These are phyloP conservation scores for Lepisosteus osseus DNA, from an alignment of 2,113 vertebrate species.

Conservation along the genomic window DNA sequence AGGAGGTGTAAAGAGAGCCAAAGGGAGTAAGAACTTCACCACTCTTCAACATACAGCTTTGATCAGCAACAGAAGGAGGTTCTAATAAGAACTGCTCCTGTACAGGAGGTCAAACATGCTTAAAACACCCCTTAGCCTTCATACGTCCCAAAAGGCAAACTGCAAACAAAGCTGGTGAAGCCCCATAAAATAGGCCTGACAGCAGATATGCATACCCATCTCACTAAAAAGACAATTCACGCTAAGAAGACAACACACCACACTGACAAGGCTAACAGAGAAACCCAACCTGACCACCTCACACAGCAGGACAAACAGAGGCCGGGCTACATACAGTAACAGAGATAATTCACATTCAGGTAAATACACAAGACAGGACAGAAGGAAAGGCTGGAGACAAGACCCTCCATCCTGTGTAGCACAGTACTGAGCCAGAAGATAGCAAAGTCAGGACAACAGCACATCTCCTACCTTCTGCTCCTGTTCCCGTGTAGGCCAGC, in stretches of 20 bases:
- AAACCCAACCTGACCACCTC: constrained; percentile 10
- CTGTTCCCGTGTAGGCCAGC: constrained; percentile 46
- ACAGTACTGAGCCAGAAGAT: constrained; percentile 22
- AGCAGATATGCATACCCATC: too few species aligned
- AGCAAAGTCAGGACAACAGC: constrained; percentile 26
- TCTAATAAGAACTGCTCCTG: too few species aligned
- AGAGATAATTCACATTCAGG: neutral
- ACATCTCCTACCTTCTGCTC: constrained; percentile 56
- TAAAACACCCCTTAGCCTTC: too few species aligned
- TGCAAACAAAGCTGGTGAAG: too few species aligned
- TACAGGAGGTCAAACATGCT: too few species aligned
- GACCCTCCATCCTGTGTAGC: constrained; percentile 3
- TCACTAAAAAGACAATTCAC: neutral
- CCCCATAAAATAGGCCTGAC: too few species aligned
- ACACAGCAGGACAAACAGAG: constrained; percentile 17
- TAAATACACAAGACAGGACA: constrained; percentile 2
- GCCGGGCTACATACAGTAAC: constrained; percentile 16
- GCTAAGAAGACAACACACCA: neutral
- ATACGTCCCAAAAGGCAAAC: too few species aligned
- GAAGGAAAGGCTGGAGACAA: constrained; percentile 23
- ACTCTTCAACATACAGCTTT: too few species aligned
- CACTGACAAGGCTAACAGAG: neutral
- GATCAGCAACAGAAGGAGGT: too few species aligned
- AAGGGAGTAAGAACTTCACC: too few species aligned
- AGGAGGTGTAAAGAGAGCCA: too few species aligned